Conservation (phyloP, 2,888 invertebrate genomes). For the Ochlodes sylvanus region DNA sequence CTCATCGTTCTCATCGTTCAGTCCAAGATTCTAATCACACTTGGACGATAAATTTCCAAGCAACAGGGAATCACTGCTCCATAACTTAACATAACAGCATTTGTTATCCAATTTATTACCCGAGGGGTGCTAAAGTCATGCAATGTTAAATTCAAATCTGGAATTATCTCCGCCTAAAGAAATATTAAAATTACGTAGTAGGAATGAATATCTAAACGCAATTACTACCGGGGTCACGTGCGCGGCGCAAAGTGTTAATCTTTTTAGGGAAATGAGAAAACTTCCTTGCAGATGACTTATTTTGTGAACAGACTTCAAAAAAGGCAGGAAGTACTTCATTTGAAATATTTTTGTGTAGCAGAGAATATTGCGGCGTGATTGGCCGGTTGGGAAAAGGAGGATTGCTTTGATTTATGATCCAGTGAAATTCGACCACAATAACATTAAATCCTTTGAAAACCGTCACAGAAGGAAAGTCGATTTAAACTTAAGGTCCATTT, state of each 20-base stretch:
- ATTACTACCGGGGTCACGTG: conserved; percentile 19
- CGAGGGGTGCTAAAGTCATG: conserved; percentile 1
- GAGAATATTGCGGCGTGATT: neutral
- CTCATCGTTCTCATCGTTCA: neutral
- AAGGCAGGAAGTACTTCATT: conserved; percentile 1
- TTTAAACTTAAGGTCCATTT: no score
- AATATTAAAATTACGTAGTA: conserved; percentile 10
- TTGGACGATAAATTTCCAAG: neutral
- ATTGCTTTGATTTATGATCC: no score
- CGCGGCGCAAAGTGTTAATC: conserved; percentile 31
- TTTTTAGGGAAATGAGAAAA: conserved; percentile 36
- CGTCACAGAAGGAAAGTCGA: no score
- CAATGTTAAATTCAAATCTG: conserved; percentile 14
- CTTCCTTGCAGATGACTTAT: conserved; percentile 5
- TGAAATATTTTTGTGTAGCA: neutral
- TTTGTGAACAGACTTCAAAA: conserved; percentile 10
- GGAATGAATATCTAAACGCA: conserved; percentile 14
- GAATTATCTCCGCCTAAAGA: conserved; percentile 14
- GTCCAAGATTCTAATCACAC: neutral
- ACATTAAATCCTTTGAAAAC: no score
- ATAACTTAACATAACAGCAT: neutral
- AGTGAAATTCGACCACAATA: no score
- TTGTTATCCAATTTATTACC: conserved; percentile 5
- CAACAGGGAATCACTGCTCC: neutral
- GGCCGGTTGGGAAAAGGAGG: neutral